Base-by-base conservation (phyloP, 2,113 vertebrate genomes). In the Nymphicus hollandicus region DNA sequence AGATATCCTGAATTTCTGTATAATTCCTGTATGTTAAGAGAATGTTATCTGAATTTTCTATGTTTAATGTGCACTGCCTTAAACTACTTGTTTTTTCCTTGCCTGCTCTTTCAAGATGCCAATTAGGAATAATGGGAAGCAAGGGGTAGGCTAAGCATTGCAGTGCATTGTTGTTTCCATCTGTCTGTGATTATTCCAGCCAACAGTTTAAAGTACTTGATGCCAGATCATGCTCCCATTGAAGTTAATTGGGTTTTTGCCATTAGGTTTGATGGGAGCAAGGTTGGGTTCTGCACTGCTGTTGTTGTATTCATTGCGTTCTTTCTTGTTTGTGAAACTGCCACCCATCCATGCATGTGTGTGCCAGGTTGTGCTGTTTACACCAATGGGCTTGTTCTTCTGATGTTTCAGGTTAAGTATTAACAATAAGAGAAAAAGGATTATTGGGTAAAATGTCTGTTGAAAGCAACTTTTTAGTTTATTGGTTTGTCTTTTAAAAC, bases 51-150 rank as follows among this genome's bases (percentile, higher is more conserved):
- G 94, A 98, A 98, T 94, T 98, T 98, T 97, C 96, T 97, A 69
- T 98, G 98, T 98, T 97, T 93, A 97, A 97, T 96, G 97, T 98
- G 96, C 95, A 96, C 97, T 98, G 95, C 96, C 87, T 97, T 98
- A 98, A 98, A 98, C 90, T 58, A 93, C 97, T 97, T 98, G 95
- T 98, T 98, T 98, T 98, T 97, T 97, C 96, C 96, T 96, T 98
- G 98, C 98, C 97, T 97, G 96, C 98, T 98, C 96, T 98, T 98
- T 98, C 97, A 98, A 98, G 98, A 98, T 98, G 94, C 97, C 98
- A 97, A 97, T 98, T 98, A 98, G 97, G 98, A 98, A 97, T 98
- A 98, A 98, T 98, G 98, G 98, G 97, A 98, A 98, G 96, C 97
- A 98, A 98, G 98, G 98, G 98, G 98, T 98, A 98, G 98, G 98